Evolutionary conservation across 2,888 invertebrate genomes (phyloP).

Genomic region (Argynnis bischoffii): DNA sequence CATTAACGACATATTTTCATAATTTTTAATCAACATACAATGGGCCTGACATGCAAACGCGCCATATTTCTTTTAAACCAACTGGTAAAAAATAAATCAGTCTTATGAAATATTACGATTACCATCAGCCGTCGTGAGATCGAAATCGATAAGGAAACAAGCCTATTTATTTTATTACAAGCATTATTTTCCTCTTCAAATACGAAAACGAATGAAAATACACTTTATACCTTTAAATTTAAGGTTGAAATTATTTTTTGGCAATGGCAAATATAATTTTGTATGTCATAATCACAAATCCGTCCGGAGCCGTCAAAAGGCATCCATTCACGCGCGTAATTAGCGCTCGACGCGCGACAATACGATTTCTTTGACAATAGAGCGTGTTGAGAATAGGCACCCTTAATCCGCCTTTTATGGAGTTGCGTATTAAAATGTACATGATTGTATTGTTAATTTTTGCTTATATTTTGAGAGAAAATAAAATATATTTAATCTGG

Average conservation of each 20-base stretch:
- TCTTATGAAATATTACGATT: slow-evolving; percentile 53
- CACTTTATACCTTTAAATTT: slow-evolving; percentile 2
- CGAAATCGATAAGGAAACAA: slow-evolving; percentile 50
- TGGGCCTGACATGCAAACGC: slow-evolving; percentile 54
- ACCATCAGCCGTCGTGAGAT: slow-evolving; percentile 49
- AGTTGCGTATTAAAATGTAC: slow-evolving; percentile 36
- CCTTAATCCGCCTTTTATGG: slow-evolving; percentile 55
- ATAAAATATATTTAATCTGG: too few species aligned
- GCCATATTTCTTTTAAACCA: slow-evolving; percentile 39
- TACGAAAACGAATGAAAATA: slow-evolving; percentile 8
- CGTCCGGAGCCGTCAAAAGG: slow-evolving; percentile 54
- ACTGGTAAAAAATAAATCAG: slow-evolving; percentile 49
- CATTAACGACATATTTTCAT: slow-evolving; percentile 45
- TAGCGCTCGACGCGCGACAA: slow-evolving; percentile 62
- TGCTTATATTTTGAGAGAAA: slow-evolving; percentile 21
- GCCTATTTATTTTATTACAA: slow-evolving; percentile 44
- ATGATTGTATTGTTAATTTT: slow-evolving; percentile 19
- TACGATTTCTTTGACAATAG: slow-evolving; percentile 61
- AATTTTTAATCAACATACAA: slow-evolving; percentile 39
- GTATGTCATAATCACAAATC: slow-evolving; percentile 41
- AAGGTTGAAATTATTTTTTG: slow-evolving; percentile 20
- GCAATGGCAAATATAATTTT: slow-evolving; percentile 26
- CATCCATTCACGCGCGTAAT: slow-evolving; percentile 64
- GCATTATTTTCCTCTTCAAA: slow-evolving; percentile 6
- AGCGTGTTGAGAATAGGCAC: slow-evolving; percentile 52